Base-by-base conservation (phyloP, 2,888 invertebrate species). In the Omphaloscelis lunosa region DNA sequence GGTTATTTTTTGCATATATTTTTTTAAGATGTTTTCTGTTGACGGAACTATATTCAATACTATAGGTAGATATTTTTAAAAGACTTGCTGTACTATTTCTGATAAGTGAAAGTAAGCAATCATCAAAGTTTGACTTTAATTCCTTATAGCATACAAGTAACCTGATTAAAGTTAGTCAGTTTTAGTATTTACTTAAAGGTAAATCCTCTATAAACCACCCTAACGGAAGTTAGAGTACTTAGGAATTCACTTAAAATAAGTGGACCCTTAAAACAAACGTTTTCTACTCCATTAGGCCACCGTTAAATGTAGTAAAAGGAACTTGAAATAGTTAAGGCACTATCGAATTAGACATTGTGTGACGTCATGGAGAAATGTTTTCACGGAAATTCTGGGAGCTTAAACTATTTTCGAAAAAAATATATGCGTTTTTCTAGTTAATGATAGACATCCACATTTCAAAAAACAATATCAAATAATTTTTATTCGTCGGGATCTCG, bases 171-270 rank as follows among this genome's bases (percentile, higher is more conserved):
- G 56, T 82, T 11, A 61, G 72, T 72, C 56, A 83, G 79, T 82
- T 79, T 67, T 23, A 72, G 59, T 66, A 61, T 72, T 59, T 61
- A 76, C 68, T 59, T 23, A 67, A 74, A 83, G 79, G 73, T 69
- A 79, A 78, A 79, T 72, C 76, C 80, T 74, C 65, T 67, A 66
- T 51, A 76, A 72, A 67, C 63, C 58, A 41, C 58, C 34, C 56
- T 72, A 59, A 69, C n/a, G 6, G 27, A 86, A 86, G 65, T 88
- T 75, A 59, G 63, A 73, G 61, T 77, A 77, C 76, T 84, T 70
- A 68, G 27, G 53, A 76, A 76, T 87, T 80, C 75, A 76, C 80
- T 80, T 87, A 77, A 84, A 86, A 77, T 80, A 87, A 87, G 78
- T 79, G 71, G 68, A 80, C 75, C 77, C 85, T 82, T 87, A 75